Evolutionary conservation across 2,113 vertebrate genomes (phyloP).

Genomic region (Trachemys scripta): DNA sequence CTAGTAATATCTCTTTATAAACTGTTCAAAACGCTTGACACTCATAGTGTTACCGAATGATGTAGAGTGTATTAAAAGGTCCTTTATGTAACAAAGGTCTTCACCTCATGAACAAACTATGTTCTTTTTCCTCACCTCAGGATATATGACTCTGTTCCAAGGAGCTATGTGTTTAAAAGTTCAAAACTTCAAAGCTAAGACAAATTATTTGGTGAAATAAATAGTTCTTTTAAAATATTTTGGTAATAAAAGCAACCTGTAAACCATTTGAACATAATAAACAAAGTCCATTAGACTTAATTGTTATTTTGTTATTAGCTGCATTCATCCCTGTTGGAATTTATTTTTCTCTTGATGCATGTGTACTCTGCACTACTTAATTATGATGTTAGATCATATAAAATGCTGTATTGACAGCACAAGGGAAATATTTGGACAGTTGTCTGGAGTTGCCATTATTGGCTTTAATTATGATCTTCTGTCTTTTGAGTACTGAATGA

Average conservation of each 20-base stretch:
- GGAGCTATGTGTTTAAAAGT: slow-evolving; percentile 51
- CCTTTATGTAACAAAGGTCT: slow-evolving; percentile 40
- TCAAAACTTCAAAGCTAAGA: slow-evolving; percentile 58
- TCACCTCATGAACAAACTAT: slow-evolving; percentile 45
- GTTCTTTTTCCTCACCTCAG: slow-evolving; percentile 46
- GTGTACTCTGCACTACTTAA: slow-evolving; percentile 63
- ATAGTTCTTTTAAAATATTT: slow-evolving; percentile 62
- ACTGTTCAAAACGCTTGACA: neutral
- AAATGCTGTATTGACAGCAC: slow-evolving; percentile 74
- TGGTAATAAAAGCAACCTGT: slow-evolving; percentile 57
- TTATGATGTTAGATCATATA: slow-evolving; percentile 77
- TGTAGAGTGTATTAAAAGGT: slow-evolving; percentile 28
- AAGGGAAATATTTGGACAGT: slow-evolving; percentile 81
- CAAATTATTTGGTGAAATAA: slow-evolving; percentile 52
- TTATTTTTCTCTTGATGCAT: slow-evolving; percentile 71
- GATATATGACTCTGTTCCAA: slow-evolving; percentile 61
- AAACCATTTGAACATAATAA: slow-evolving; percentile 71
- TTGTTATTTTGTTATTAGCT: slow-evolving; percentile 64
- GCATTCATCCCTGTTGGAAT: slow-evolving; percentile 64
- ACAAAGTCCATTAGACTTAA: slow-evolving; percentile 64
- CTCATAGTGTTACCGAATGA: slow-evolving; percentile 1
- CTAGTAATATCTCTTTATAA: slow-evolving; percentile 45
- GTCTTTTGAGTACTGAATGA: slow-evolving; percentile 80
- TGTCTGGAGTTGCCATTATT: slow-evolving; percentile 83
- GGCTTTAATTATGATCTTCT: slow-evolving; percentile 81